A percentile compares a stretch with the other conserved stretches of the same genome.
These are phyloP conservation scores for Liposcelis brunnea DNA, from an alignment of 2,888 invertebrate species.

Conservation along the genomic window DNA sequence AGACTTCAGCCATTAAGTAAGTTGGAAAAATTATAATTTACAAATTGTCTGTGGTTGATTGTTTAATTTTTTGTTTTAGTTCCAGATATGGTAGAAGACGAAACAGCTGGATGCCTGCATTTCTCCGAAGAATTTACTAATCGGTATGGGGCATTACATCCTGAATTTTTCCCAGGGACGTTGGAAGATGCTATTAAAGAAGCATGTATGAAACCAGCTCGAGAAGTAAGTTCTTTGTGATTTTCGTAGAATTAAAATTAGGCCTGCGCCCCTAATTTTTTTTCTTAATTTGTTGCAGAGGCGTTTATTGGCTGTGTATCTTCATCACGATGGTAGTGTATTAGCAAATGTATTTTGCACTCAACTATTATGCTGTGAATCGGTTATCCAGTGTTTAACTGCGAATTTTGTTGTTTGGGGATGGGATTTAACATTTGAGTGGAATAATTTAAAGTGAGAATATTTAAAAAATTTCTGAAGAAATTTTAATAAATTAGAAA, in stretches of 20 bases:
- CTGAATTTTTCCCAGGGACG: conserved; percentile 80
- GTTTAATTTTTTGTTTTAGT: conserved; percentile 35
- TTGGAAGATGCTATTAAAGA: conserved; percentile 81
- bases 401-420: conserved; percentile 89
- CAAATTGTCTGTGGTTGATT: not conserved
- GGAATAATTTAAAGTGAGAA: conserved; percentile 62
- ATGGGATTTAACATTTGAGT: conserved; percentile 87
- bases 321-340: conserved; percentile 92
- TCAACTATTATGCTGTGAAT: conserved; percentile 79
- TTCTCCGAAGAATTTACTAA: conserved; percentile 73
- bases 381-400: conserved; percentile 73
- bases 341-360: conserved; percentile 95
- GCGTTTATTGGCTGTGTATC: conserved; percentile 81
- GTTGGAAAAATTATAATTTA: conserved; percentile 20
- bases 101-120: conserved; percentile 66
- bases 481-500: too few species aligned
- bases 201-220: conserved; percentile 74
- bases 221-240: conserved; percentile 76
- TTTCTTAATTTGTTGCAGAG: conserved; percentile 39
- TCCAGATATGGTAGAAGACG: conserved; percentile 72
- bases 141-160: conserved; percentile 74
- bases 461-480: too few species aligned
- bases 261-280: too few species aligned
- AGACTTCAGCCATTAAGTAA: conserved; percentile 62
- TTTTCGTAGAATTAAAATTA: too few species aligned